Conservation (phyloP, 2,113 vertebrate species). For the Ophthalmolycus amberensis region DNA sequence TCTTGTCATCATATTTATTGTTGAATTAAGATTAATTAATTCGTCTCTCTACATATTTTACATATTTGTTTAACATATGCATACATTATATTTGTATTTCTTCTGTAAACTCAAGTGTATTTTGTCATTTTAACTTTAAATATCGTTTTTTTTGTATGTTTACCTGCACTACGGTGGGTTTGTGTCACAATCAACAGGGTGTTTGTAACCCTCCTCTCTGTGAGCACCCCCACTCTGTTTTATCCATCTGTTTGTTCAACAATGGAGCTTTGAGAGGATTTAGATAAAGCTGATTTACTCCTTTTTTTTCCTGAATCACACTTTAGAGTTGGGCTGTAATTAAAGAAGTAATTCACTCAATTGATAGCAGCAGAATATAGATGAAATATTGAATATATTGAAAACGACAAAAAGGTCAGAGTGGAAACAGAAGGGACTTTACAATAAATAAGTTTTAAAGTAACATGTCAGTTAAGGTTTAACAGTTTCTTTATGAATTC, state of each 20-base stretch:
- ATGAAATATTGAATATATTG: not conserved
- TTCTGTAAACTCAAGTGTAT: not conserved
- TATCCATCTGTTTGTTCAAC: slow-evolving; percentile 53
- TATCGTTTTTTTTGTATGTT: not conserved
- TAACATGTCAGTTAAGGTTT: not conserved
- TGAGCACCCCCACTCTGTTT: slow-evolving; percentile 17
- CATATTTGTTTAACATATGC: not conserved
- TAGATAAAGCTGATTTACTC: slow-evolving; percentile 69
- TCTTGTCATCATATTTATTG: not conserved
- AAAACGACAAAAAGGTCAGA: not conserved
- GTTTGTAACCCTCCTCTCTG: not conserved
- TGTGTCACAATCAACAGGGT: slow-evolving; percentile 6
- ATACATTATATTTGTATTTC: not conserved
- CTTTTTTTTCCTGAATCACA: slow-evolving; percentile 21
- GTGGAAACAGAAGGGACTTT: not conserved
- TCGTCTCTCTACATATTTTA: not conserved
- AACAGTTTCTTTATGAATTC: not conserved
- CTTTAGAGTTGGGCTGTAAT: slow-evolving; percentile 9
- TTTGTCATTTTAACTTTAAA: not conserved
- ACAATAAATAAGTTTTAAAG: not conserved
- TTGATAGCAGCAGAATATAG: slow-evolving; percentile 4
- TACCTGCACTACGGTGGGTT: slow-evolving; percentile 3
- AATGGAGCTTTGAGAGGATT: slow-evolving; percentile 60
- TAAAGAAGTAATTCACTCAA: slow-evolving; percentile 37
- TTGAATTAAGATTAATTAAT: not conserved